Conservation (phyloP, 92 coral and sea anemone genomes). For the Phenganax subtilis region DNA sequence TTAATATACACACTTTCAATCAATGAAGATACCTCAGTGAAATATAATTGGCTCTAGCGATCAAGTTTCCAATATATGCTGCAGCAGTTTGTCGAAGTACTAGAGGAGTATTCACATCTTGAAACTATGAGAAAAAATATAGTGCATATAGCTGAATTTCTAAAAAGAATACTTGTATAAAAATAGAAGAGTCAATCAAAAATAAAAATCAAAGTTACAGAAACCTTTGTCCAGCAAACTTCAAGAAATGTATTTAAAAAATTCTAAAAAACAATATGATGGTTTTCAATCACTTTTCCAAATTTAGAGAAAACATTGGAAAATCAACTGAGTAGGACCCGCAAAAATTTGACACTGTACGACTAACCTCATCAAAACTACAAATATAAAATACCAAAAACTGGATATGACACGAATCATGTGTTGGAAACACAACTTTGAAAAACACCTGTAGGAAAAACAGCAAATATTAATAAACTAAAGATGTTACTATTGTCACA, state of each 20-base stretch:
- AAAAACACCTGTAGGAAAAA: conserved; percentile 61
- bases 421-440: conserved; percentile 82
- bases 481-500: not conserved
- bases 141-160: not conserved
- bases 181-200: not conserved
- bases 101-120: conserved; percentile 65
- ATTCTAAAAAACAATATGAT: conserved; percentile 39
- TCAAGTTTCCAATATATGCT: conserved; percentile 76
- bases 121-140: conserved; percentile 51
- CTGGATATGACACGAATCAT: conserved; percentile 82
- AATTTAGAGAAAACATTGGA: not conserved
- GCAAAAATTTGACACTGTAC: not conserved
- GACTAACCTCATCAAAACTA: conserved; percentile 73
- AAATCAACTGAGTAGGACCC: not conserved
- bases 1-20: not conserved
- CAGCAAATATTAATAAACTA: not conserved
- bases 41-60: conserved; percentile 79
- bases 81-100: conserved; percentile 76
- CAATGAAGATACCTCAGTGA: conserved; percentile 51
- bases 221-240: conserved; percentile 85
- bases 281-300: not conserved
- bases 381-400: conserved; percentile 71
- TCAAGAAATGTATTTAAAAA: conserved; percentile 77
- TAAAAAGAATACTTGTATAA: not conserved
- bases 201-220: not conserved